Conservation (phyloP, 92 coral and sea anemone species). For the Muricea muricata region DNA sequence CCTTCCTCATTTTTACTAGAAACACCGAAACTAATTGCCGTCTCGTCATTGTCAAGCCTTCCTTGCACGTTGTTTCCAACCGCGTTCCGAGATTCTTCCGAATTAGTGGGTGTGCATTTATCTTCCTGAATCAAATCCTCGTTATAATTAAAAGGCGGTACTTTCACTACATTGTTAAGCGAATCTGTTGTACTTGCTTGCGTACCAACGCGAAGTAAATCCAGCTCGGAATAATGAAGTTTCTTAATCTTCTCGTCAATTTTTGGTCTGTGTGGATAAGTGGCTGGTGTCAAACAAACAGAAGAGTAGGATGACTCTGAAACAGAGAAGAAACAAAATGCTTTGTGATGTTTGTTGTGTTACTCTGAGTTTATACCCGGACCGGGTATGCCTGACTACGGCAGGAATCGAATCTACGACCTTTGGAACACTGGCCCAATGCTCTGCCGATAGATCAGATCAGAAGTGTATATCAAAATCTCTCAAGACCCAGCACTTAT, state of each 20-base stretch:
- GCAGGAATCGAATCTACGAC: no score
- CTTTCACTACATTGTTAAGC: constrained; percentile 20
- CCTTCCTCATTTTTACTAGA: neutral
- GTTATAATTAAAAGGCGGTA: constrained; percentile 17
- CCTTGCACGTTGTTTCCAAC: neutral
- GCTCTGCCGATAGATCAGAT: no score
- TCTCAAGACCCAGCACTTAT: no score
- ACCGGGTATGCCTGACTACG: no score
- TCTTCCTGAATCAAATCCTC: neutral
- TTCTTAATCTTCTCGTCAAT: constrained; percentile 19
- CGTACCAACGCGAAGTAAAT: constrained; percentile 26
- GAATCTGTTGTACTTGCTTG: neutral
- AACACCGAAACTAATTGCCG: neutral
- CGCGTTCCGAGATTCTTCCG: neutral
- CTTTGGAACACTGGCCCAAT: no score
- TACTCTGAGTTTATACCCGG: no score
- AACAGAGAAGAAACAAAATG: neutral
- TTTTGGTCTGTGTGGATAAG: constrained; percentile 15
- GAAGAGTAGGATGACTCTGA: constrained; percentile 5
- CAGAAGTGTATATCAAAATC: no score
- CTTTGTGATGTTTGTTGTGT: no score
- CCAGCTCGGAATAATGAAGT: constrained; percentile 12
- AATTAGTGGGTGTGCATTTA: neutral
- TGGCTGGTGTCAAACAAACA: constrained; percentile 6
- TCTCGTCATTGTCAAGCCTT: neutral